phyloP scores from a whole-genome alignment of 2,888 invertebrate genomes.

The Orthonychiurus folsomi region DNA sequence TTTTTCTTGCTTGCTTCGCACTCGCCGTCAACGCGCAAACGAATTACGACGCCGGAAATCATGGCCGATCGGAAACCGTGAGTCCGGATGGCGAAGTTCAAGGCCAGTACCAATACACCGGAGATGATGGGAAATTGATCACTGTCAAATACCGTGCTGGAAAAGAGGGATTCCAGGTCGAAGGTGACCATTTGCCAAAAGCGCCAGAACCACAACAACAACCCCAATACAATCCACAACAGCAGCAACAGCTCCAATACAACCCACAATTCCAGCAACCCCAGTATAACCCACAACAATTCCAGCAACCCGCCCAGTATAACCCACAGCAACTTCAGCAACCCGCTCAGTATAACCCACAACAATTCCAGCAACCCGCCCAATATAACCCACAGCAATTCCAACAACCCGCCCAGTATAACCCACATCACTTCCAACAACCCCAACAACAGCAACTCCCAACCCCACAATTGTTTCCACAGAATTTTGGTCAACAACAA shows the following conservation, averaged over 20 bases:
- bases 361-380: constrained; percentile 16
- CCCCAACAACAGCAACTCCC: constrained; percentile 10
- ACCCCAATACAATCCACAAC: constrained; percentile 12
- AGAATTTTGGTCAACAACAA: not conserved
- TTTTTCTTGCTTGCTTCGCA: constrained; percentile 24
- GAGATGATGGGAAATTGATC: constrained; percentile 27
- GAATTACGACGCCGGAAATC: constrained; percentile 34
- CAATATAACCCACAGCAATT: constrained; percentile 9
- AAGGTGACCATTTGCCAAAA: constrained; percentile 33
- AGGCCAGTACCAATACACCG: constrained; percentile 20
- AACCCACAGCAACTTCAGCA: not conserved
- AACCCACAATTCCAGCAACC: constrained; percentile 7
- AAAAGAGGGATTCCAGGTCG: constrained; percentile 33
- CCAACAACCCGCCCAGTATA: not conserved
- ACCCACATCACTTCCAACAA: constrained; percentile 11
- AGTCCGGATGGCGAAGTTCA: constrained; percentile 18
- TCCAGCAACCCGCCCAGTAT: constrained; percentile 17
- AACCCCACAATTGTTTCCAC: constrained; percentile 13
- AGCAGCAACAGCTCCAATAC: constrained; percentile 18
- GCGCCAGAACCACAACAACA: constrained; percentile 17
- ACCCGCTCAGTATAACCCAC: constrained; percentile 9
- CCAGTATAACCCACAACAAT: constrained; percentile 9
- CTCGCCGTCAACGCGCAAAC: constrained; percentile 19
- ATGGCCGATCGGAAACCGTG: constrained; percentile 24
- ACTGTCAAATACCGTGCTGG: constrained; percentile 33